These are phyloP conservation scores for Cristatella mucedo DNA, from an alignment of 2,888 invertebrate species.

Conservation along the genomic window DNA sequence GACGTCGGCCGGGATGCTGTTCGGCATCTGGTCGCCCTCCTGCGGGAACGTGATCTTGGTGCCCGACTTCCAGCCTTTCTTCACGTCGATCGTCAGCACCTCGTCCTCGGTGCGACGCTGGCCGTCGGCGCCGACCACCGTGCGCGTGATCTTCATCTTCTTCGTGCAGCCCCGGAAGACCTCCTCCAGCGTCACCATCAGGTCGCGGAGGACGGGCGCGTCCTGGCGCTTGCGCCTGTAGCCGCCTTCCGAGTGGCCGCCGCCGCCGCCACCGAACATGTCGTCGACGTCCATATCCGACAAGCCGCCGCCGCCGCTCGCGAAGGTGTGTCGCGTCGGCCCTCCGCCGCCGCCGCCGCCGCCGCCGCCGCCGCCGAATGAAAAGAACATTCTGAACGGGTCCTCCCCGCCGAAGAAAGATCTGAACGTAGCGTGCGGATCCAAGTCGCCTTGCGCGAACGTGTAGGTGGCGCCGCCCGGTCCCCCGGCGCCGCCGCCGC, in stretches of 20 bases:
- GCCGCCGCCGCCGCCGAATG: slow-evolving; percentile 37
- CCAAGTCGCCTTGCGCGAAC: slow-evolving; percentile 64
- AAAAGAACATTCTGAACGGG: slow-evolving; percentile 58
- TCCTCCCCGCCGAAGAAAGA: slow-evolving; percentile 90
- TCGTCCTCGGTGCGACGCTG: slow-evolving; percentile 86
- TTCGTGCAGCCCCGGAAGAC: slow-evolving; percentile 82
- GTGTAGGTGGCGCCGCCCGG: slow-evolving; percentile 48
- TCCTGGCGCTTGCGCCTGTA: slow-evolving; percentile 22
- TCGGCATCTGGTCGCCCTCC: slow-evolving; percentile 82
- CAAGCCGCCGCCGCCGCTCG: slow-evolving; percentile 12
- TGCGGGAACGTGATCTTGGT: slow-evolving; percentile 93
- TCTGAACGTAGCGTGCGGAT: slow-evolving; percentile 87
- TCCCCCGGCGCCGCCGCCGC: slow-evolving; percentile 18
- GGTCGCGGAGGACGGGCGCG: slow-evolving; percentile 47
- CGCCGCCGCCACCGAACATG: slow-evolving; percentile 5
- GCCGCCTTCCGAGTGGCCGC: slow-evolving; percentile 10
- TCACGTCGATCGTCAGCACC: slow-evolving; percentile 74
- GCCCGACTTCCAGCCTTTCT: slow-evolving; percentile 94
- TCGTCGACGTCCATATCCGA: slow-evolving; percentile 32
- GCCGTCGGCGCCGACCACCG: slow-evolving; percentile 25
- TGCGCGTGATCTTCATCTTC: slow-evolving; percentile 93
- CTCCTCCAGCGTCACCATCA: slow-evolving; percentile 82
- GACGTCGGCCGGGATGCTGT: slow-evolving; percentile 86
- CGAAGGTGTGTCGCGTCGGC: background rate
- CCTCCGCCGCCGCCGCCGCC: slow-evolving; percentile 11